Evolutionary conservation across 2,797 vertebrate genomes (phyloP), one percentile per base, ranked within the genome.

Genomic region (Pseudochromis fuscus): DNA sequence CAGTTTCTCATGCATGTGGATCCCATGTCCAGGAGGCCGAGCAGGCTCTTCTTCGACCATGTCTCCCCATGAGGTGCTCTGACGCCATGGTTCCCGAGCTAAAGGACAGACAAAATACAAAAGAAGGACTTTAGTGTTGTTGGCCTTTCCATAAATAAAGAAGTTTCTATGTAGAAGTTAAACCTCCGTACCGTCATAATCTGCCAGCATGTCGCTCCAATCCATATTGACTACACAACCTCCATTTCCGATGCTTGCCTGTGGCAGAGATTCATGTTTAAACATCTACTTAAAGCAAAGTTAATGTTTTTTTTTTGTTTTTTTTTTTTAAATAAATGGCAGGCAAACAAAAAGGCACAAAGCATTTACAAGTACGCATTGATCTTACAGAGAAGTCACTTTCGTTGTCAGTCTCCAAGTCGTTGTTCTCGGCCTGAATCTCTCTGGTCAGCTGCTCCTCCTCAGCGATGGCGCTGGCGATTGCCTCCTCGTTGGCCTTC

Each of bases 1-100:
- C 27, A 99, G 88, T 11, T 99, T 99, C 87, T 99, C 98, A 3
- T 99, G 98, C 98, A 99, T 99, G 88, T 99, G 98, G 81, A 99
- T 99, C 7, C 97, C 98, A 1, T 99, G 98, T 18, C 98, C 98
- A 0, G 98, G 98, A 7, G 97, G 97, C 0, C 98, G 94, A 0
- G 97, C 92, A 4, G 98, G 98, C 75, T 99, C 98, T 21, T 99
- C 98, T 72, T 99, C 98, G 55, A 98, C 96, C 0, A 98, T 97
- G 84, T 99, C 98, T 0, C 98, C 98, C 98, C 98, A 99, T 0
- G 98, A 97, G 50, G 96, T 99, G 82, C 94, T 98, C 74, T 99
- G 97, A 60, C 97, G 96, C 98, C 97, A 99, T 0, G 96, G 93
- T 72, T 99, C 98, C 51, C 97, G 95, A 52, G 97, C 98, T 99